A percentile compares a stretch with the other conserved stretches of the same genome.
phyloP scores from a whole-genome alignment of 1,140 invertebrate genomes.

The Drosophila saltans region DNA sequence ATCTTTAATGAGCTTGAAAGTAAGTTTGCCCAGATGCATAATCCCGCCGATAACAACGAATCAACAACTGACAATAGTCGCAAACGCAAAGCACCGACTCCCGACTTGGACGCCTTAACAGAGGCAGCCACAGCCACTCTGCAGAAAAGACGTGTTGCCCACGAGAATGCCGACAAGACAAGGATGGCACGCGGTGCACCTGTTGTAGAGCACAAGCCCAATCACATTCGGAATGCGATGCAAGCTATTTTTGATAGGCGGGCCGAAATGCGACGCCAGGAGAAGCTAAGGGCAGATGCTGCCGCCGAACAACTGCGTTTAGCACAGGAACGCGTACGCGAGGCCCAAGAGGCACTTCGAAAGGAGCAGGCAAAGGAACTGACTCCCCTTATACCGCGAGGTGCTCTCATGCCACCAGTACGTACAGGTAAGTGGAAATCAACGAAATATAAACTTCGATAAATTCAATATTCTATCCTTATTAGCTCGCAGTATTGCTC shows the following conservation, averaged over 20 bases:
- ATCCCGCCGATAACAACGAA: conserved; percentile 31
- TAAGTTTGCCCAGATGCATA: conserved; percentile 70
- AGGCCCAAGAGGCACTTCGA: conserved; percentile 64
- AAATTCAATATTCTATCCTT: not conserved
- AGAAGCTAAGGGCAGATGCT: conserved; percentile 62
- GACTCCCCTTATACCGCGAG: conserved; percentile 71
- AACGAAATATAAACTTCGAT: not conserved
- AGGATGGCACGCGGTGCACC: conserved; percentile 18
- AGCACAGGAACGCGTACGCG: conserved; percentile 68
- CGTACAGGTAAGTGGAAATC: conserved; percentile 42
- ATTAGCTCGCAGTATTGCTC: conserved; percentile 85
- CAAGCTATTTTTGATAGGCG: conserved; percentile 76
- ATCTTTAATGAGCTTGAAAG: conserved; percentile 87
- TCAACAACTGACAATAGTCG: conserved; percentile 16
- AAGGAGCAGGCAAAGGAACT: conserved; percentile 56
- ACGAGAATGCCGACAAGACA: conserved; percentile 81
- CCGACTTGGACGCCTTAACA: conserved; percentile 66
- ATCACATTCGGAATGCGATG: conserved; percentile 80
- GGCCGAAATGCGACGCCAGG: conserved; percentile 59
- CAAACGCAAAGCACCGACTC: conserved; percentile 66
- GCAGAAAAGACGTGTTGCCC: conserved; percentile 84
- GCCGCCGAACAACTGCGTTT: conserved; percentile 58
- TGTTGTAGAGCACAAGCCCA: conserved; percentile 45
- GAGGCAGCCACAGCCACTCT: conserved; percentile 53
- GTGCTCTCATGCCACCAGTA: conserved; percentile 59